phyloP scores from a whole-genome alignment of 2,797 vertebrate species.

The Oreonectes daqikongensis region DNA sequence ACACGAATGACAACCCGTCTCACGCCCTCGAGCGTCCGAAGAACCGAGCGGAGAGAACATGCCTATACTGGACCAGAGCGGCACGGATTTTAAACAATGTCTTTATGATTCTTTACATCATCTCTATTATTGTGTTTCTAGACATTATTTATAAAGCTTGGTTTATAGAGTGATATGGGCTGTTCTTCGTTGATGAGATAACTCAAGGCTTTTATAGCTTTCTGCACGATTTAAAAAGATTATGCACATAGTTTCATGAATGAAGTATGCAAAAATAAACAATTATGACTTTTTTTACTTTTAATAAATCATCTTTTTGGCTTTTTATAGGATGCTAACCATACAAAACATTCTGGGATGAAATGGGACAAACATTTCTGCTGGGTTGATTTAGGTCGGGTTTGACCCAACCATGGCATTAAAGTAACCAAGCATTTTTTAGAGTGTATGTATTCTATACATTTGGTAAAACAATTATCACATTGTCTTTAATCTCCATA shows the following conservation, averaged over 20 bases:
- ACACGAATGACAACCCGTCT: background rate
- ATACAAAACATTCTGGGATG: no score
- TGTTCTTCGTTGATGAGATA: background rate
- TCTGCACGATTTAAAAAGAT: background rate
- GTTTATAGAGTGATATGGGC: background rate
- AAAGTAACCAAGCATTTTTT: no score
- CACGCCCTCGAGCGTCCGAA: background rate
- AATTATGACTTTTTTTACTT: no score
- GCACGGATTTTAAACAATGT: slow-evolving; percentile 63
- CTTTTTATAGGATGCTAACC: no score
- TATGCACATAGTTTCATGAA: background rate
- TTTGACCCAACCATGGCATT: no score
- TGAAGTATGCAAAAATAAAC: background rate
- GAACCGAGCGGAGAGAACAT: slow-evolving; percentile 10
- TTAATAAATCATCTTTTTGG: no score
- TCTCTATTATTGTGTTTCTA: slow-evolving; percentile 62
- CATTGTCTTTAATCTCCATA: no score
- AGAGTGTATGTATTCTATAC: no score
- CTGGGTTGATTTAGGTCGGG: no score
- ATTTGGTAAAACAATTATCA: no score
- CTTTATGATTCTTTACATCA: slow-evolving; percentile 67
- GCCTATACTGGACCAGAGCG: slow-evolving; percentile 49
- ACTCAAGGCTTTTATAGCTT: no score
- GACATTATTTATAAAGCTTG: background rate
- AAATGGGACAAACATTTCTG: no score